Percentiles rank a stretch among this genome's conserved stretches.
These are phyloP conservation scores for Sebastes nivosus DNA, from an alignment of 2,797 vertebrate genomes.

Conservation along the genomic window DNA sequence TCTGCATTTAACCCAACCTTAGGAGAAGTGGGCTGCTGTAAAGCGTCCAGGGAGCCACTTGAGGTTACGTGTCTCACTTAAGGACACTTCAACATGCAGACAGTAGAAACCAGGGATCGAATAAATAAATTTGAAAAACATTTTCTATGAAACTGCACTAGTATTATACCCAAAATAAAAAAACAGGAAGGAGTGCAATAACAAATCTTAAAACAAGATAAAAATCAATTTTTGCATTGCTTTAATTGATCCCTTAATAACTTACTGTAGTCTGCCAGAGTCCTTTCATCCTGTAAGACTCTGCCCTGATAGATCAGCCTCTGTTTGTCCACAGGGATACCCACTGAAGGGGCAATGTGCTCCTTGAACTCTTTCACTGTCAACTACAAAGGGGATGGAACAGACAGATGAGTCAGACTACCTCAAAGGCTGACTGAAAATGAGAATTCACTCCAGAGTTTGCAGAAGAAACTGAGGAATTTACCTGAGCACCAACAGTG, in stretches of 20 bases:
- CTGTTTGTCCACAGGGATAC: conserved; percentile 93
- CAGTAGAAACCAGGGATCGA: background rate
- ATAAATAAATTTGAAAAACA: background rate
- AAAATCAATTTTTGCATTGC: background rate
- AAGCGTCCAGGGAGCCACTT: no score
- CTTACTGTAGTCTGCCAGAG: conserved; percentile 92
- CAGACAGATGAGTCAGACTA: background rate
- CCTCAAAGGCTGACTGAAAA: background rate
- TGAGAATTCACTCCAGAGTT: background rate
- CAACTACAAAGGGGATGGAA: conserved; percentile 74
- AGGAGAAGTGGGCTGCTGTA: no score
- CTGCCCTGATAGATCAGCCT: conserved; percentile 94
- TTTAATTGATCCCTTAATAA: background rate
- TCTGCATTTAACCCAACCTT: no score
- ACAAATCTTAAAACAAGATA: background rate
- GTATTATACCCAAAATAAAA: background rate
- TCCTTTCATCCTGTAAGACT: conserved; percentile 93
- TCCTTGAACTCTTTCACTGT: conserved; percentile 95
- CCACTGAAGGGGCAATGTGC: conserved; percentile 90
- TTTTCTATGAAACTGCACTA: background rate
- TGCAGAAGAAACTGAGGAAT: background rate
- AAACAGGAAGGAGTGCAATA: background rate
- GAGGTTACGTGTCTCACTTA: no score
- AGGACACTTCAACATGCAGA: no score
- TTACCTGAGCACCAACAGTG: conserved; percentile 89